Evolutionary conservation across 2,113 vertebrate species (phyloP).

Genomic region (Ictidomys tridecemlineatus): DNA sequence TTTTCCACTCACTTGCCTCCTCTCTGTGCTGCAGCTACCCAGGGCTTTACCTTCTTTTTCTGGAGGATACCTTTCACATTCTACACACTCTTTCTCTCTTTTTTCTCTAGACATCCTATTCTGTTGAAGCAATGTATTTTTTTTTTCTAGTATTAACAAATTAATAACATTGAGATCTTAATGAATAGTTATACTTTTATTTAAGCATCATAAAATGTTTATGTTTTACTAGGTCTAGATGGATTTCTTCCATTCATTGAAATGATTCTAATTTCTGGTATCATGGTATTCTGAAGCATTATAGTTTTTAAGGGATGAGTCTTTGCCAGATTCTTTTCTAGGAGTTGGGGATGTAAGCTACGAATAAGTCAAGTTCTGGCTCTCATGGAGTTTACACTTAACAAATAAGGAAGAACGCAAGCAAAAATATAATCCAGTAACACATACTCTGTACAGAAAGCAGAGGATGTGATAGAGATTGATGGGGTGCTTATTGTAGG

Average conservation of each 20-base stretch:
- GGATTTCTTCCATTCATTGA: not conserved
- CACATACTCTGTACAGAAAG: not conserved
- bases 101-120: not conserved
- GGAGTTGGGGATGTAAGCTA: not conserved
- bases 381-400: not conserved
- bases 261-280: slow-evolving; percentile 11
- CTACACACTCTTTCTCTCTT: not conserved
- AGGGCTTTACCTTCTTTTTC: not conserved
- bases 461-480: not conserved
- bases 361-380: not conserved
- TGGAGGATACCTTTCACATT: slow-evolving; percentile 6
- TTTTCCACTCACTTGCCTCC: not conserved
- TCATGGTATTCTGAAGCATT: not conserved
- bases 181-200: slow-evolving; percentile 15
- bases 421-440: not conserved
- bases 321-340: not conserved
- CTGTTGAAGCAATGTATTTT: not conserved
- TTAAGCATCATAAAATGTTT: not conserved
- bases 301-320: not conserved
- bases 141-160: not conserved
- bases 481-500: not conserved
- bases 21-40: accelerated
- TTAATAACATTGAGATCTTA: not conserved
- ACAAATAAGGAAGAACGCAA: not conserved
- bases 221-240: not conserved